A percentile compares a stretch with the other conserved stretches of the same genome.
Conservation (phyloP, 2,113 vertebrate genomes). For the Sprattus sprattus region DNA sequence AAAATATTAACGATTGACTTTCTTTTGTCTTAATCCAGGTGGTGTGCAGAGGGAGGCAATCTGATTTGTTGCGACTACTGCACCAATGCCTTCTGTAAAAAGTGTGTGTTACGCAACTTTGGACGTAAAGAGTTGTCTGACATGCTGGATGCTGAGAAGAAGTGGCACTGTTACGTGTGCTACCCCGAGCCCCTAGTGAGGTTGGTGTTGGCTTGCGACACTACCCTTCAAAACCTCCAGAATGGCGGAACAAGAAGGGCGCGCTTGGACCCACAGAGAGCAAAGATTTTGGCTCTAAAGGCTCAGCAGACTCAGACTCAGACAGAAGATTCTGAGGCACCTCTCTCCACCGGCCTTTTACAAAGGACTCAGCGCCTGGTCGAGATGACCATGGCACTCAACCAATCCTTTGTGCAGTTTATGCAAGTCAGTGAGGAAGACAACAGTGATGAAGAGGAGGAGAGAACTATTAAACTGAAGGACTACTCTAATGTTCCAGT, state of each 20-base stretch:
- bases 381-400: conserved; percentile 45
- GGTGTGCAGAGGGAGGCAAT: conserved; percentile 99
- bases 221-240: conserved; percentile 88
- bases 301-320: neutral
- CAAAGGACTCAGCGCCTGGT: conserved; percentile 48
- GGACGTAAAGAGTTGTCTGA: conserved; percentile 90
- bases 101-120: conserved; percentile 93
- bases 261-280: neutral
- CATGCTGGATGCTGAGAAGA: conserved; percentile 89
- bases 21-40: conserved; percentile 67
- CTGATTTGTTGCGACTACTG: conserved; percentile 98
- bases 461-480: conserved; percentile 34
- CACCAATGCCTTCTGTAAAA: conserved; percentile 98
- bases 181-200: conserved; percentile 90
- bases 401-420: conserved; percentile 42
- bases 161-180: conserved; percentile 98
- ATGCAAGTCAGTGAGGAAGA: conserved; percentile 35
- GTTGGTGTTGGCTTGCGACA: conserved; percentile 89
- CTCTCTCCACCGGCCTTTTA: conserved; percentile 35
- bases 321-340: neutral
- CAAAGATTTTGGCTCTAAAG: conserved; percentile 3
- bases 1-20: neutral
- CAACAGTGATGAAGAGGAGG: conserved; percentile 27
- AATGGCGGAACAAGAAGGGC: conserved; percentile 59
- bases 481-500: conserved; percentile 44